phyloP scores from a whole-genome alignment of 2,113 vertebrate species.

The Microcebus ravelobensis region DNA sequence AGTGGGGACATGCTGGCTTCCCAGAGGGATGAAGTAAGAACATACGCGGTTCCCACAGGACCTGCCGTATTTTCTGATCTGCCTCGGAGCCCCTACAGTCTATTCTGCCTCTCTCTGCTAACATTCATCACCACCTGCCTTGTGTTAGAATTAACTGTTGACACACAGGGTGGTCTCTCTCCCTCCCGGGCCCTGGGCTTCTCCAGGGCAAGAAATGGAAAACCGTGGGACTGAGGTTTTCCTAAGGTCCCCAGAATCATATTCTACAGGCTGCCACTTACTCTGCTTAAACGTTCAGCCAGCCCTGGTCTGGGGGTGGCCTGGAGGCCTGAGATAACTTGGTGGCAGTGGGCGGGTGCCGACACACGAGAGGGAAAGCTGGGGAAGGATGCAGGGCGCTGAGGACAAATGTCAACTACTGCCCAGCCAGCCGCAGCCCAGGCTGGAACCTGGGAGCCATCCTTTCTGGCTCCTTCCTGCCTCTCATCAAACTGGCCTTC shows the following conservation, averaged over 20 bases:
- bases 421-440: not conserved
- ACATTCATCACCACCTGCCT: not conserved
- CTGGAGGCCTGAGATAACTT: not conserved
- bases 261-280: not conserved
- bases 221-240: not conserved
- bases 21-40: not conserved
- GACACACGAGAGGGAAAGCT: not conserved
- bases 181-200: not conserved
- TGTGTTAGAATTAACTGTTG: not conserved
- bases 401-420: not conserved
- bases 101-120: not conserved
- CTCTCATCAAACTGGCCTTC: not conserved
- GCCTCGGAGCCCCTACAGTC: not conserved
- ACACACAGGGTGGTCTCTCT: not conserved
- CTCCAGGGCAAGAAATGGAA: not conserved
- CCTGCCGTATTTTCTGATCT: not conserved
- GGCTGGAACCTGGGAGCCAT: accelerated
- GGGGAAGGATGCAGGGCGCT: too few species aligned
- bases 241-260: not conserved
- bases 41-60: accelerated
- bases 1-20: not conserved
- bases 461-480: not conserved
- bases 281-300: not conserved
- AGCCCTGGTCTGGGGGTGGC: not conserved
- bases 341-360: not conserved